Percentiles rank a stretch among this genome's conserved stretches.
Evolutionary conservation across 1,140 invertebrate species (phyloP).

Genomic region (Xylocopa sonorina): DNA sequence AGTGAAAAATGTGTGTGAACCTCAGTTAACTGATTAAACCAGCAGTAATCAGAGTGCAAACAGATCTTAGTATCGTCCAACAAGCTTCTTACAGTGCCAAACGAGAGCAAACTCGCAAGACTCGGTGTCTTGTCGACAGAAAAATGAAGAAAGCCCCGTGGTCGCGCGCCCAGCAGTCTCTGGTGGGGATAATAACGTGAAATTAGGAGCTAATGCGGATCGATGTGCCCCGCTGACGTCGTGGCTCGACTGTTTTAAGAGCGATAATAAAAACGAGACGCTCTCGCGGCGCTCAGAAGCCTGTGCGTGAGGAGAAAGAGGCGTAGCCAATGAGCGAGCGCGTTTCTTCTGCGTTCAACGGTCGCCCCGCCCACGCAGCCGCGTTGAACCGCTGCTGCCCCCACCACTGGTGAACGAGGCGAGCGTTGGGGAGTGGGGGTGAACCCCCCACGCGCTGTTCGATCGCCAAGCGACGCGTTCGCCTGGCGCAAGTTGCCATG

Average conservation of each 20-base stretch:
- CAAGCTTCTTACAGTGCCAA: no score
- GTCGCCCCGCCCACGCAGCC: constrained; percentile 70
- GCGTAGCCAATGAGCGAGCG: constrained; percentile 60
- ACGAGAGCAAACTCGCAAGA: no score
- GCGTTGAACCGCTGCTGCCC: constrained; percentile 40
- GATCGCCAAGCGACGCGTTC: constrained; percentile 62
- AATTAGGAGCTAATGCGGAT: constrained; percentile 81
- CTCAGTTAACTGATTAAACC: no score
- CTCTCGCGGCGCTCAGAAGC: constrained; percentile 60
- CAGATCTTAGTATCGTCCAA: no score
- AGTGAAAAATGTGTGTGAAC: no score
- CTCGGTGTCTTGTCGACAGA: no score
- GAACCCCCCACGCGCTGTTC: constrained; percentile 54
- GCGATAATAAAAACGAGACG: constrained; percentile 81
- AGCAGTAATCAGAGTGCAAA: no score
- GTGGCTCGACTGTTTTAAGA: constrained; percentile 74
- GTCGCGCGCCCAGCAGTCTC: constrained; percentile 16
- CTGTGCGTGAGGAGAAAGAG: constrained; percentile 47
- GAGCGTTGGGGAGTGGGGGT: constrained; percentile 52
- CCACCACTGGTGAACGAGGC: no score
- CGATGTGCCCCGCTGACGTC: constrained; percentile 72
- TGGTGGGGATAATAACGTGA: constrained; percentile 74
- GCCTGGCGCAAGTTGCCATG: constrained; percentile 72
- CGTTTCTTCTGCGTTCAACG: constrained; percentile 69
- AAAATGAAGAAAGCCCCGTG: no score